Conservation (phyloP, 2,797 vertebrate species). For the Typhlichthys subterraneus region DNA sequence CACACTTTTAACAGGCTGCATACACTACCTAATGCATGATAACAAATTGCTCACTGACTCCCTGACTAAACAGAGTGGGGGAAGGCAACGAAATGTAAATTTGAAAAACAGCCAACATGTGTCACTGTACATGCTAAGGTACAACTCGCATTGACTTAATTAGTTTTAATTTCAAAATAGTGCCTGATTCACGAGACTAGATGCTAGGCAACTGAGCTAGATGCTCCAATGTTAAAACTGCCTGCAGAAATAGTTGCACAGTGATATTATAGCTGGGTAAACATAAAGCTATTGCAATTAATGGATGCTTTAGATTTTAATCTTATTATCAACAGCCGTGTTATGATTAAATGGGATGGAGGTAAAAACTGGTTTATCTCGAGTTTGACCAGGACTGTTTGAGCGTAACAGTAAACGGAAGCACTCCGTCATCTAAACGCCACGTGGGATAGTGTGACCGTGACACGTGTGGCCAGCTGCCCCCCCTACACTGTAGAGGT, state of each 20-base stretch:
- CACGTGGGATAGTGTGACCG: conserved; percentile 7
- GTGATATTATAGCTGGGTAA: not conserved
- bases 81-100: conserved; percentile 6
- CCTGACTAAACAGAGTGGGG: conserved; percentile 7
- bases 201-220: not conserved
- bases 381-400: no score
- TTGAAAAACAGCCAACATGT: conserved; percentile 4
- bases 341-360: no score
- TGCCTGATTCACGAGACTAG: not conserved
- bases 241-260: not conserved
- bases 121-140: conserved; percentile 6
- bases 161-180: conserved; percentile 1
- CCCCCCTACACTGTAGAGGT: conserved; percentile 28
- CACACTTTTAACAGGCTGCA: not conserved
- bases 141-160: not conserved
- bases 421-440: conserved; percentile 19
- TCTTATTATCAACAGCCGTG: no score
- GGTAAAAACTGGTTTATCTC: no score
- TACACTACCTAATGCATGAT: not conserved
- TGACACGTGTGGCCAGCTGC: conserved; percentile 5
- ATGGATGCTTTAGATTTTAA: no score
- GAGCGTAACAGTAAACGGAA: not conserved
- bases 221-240: not conserved
- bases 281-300: not conserved
- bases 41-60: not conserved